Percentiles rank a stretch among this genome's conserved stretches.
phyloP scores from a whole-genome alignment of 1,140 invertebrate species.

The Drosophila yakuba region DNA sequence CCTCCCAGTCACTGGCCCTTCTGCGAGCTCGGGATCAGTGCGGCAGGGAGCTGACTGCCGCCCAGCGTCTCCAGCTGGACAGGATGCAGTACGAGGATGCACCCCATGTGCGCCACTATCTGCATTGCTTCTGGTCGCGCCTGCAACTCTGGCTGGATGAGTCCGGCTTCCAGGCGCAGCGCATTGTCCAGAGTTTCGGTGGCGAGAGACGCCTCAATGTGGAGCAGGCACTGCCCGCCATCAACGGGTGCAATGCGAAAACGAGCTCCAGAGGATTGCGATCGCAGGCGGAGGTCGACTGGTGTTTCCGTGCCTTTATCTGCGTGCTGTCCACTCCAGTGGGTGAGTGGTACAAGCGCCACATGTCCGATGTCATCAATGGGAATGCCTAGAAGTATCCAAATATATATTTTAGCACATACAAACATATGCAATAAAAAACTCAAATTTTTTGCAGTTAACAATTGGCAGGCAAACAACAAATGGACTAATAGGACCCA shows the following conservation, averaged over 20 bases:
- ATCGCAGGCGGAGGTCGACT: background rate
- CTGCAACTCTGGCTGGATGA: conserved; percentile 4
- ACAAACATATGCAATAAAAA: no score
- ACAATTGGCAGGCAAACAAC: no score
- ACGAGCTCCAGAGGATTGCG: background rate
- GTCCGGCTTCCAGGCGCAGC: conserved; percentile 1
- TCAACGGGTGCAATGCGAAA: conserved; percentile 4
- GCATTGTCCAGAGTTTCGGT: conserved; percentile 1
- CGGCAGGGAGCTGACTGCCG: background rate
- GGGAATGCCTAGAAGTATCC: background rate
- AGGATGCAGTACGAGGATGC: conserved; percentile 7
- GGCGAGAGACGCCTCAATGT: conserved; percentile 6
- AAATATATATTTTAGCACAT: background rate
- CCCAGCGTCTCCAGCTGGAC: conserved; percentile 1
- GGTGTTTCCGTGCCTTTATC: conserved; percentile 7
- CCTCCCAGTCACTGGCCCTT: conserved; percentile 1
- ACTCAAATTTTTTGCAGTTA: no score
- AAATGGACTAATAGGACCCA: no score
- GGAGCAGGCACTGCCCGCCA: conserved; percentile 8
- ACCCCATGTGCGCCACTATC: background rate
- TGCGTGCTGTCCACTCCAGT: conserved; percentile 3
- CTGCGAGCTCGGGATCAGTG: background rate
- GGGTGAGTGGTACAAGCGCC: conserved; percentile 5
- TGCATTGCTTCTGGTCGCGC: conserved; percentile 6
- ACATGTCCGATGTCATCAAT: conserved; percentile 14